Conservation (phyloP, 2,113 vertebrate species). For the Plecturocebus donacophilus region DNA sequence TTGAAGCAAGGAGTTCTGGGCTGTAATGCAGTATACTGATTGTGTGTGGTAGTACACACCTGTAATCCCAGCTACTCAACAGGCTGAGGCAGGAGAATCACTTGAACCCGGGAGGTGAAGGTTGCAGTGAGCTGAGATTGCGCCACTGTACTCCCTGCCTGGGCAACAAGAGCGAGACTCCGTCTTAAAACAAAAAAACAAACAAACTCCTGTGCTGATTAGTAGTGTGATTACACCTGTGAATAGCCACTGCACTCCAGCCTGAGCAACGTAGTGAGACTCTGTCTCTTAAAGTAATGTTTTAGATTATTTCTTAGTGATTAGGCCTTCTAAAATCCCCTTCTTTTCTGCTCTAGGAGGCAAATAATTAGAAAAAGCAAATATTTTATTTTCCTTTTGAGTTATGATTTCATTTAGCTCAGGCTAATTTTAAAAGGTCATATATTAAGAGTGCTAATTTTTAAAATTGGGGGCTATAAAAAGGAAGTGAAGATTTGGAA, state of each 20-base stretch:
- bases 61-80: too few relatives aligned
- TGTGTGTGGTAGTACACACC: fast-evolving
- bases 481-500: conserved; percentile 13
- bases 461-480: not conserved
- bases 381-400: conserved; percentile 3
- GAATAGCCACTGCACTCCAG: not conserved
- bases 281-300: not conserved
- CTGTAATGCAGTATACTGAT: too few relatives aligned
- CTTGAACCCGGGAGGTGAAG: too few relatives aligned
- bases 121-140: too few relatives aligned
- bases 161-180: too few relatives aligned
- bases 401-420: conserved; percentile 26
- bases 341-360: not conserved
- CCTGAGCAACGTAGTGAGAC: not conserved
- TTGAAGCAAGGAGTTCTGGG: too few relatives aligned
- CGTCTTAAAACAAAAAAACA: too few relatives aligned
- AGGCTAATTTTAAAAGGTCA: conserved; percentile 11
- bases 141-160: too few relatives aligned
- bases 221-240: not conserved
- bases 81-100: too few relatives aligned
- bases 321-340: not conserved
- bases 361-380: conserved; percentile 35
- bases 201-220: not conserved
- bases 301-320: conserved; percentile 29
- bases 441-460: not conserved